Conservation (phyloP, 2,797 vertebrate species). For the Sylvilagus floridanus region DNA sequence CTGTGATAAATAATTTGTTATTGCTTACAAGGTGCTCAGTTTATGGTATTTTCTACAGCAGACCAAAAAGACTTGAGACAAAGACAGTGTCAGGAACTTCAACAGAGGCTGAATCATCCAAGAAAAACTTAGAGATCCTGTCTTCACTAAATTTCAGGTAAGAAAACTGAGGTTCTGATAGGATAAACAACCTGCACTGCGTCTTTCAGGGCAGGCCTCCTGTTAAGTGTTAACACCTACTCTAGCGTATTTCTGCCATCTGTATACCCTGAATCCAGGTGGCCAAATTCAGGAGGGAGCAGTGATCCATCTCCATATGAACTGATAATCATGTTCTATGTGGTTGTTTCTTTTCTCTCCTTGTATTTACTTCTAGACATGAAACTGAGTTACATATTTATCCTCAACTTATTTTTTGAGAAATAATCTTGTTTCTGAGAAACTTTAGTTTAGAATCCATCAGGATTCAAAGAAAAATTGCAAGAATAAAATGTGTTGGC, state of each 20-base stretch:
- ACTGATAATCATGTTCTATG: background rate
- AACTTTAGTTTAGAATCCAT: constrained; percentile 9
- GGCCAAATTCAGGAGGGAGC: background rate
- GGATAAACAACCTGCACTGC: background rate
- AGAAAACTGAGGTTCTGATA: background rate
- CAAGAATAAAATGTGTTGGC: background rate
- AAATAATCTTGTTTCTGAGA: constrained; percentile 26
- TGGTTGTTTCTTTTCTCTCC: background rate
- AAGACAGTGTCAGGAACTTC: background rate
- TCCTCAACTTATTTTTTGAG: constrained; percentile 4
- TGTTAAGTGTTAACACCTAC: background rate
- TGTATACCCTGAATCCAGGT: background rate
- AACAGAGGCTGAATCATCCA: background rate
- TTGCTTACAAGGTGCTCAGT: background rate
- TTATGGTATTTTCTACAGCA: background rate
- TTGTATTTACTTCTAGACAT: background rate
- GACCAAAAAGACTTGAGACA: background rate
- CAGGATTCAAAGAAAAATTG: background rate
- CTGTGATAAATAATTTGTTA: background rate
- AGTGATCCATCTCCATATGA: background rate
- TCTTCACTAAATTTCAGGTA: background rate
- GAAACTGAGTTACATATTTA: background rate
- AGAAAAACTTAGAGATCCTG: background rate
- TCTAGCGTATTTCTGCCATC: background rate
- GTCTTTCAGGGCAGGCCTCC: background rate